A percentile compares a stretch with the other conserved stretches of the same genome.
These are phyloP conservation scores for Peromyscus californicus DNA, from an alignment of 2,113 vertebrate genomes.

Conservation along the genomic window DNA sequence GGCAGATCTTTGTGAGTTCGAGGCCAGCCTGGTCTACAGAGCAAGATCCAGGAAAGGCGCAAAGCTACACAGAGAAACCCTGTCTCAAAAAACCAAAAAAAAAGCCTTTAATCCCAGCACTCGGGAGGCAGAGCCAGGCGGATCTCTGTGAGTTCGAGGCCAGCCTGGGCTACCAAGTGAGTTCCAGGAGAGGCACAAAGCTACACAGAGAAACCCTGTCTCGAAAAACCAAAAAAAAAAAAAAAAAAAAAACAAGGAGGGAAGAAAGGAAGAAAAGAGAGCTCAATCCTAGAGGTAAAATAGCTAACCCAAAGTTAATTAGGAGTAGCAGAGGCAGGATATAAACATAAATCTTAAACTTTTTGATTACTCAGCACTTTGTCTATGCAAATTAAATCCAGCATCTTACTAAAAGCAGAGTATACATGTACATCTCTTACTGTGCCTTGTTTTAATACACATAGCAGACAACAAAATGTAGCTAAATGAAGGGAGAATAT, in stretches of 20 bases:
- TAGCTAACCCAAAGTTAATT: not conserved
- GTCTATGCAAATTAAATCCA: not conserved
- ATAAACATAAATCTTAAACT: not conserved
- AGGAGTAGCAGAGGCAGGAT: not conserved
- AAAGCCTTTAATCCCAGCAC: too few species aligned
- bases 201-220: too few species aligned
- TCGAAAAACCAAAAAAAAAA: too few species aligned
- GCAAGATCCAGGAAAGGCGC: too few species aligned
- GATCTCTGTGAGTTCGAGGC: too few species aligned
- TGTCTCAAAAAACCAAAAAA: too few species aligned
- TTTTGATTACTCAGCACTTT: constrained; percentile 13
- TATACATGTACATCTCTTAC: not conserved
- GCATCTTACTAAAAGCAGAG: not conserved
- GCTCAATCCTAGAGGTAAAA: not conserved
- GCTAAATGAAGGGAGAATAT: not conserved
- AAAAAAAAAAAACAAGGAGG: not conserved
- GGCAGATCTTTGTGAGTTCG: too few species aligned
- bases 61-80: too few species aligned
- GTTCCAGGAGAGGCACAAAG: too few species aligned
- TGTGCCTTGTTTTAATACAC: not conserved
- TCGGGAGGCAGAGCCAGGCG: too few species aligned
- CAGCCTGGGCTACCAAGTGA: too few species aligned
- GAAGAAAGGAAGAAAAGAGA: not conserved
- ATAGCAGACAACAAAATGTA: not conserved
- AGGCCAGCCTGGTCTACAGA: too few species aligned